These are phyloP conservation scores for Prostheceraeus crozeri DNA, from an alignment of 2,888 invertebrate species.

Conservation along the genomic window DNA sequence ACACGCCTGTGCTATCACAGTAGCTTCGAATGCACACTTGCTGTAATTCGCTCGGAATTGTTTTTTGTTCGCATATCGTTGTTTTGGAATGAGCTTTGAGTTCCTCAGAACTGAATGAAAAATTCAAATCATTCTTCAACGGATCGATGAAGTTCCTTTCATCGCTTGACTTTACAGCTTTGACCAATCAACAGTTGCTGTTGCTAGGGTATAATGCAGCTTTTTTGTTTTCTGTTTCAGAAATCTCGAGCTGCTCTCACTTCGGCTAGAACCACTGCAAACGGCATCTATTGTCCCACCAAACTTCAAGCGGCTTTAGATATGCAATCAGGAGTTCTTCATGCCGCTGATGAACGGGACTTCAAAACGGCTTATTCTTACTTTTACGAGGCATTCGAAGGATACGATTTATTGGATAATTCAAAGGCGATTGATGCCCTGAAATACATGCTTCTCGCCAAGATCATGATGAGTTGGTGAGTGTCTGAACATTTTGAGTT, in stretches of 20 bases:
- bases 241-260: slow-evolving; percentile 77
- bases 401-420: slow-evolving; percentile 83
- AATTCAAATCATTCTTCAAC: too few relatives aligned
- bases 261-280: slow-evolving; percentile 96
- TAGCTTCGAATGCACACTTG: too few relatives aligned
- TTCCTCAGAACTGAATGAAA: too few relatives aligned
- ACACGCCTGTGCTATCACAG: too few relatives aligned
- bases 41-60: too few relatives aligned
- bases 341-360: slow-evolving; percentile 98
- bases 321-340: slow-evolving; percentile 83
- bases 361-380: slow-evolving; percentile 99
- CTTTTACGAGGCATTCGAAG: slow-evolving; percentile 98
- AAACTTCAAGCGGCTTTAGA: slow-evolving; percentile 95
- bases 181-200: too few relatives aligned
- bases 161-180: too few relatives aligned
- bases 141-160: too few relatives aligned
- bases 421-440: slow-evolving; percentile 84
- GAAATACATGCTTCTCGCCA: slow-evolving; percentile 96
- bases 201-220: slow-evolving; percentile 1
- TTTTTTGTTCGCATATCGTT: too few relatives aligned
- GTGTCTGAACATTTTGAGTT: slow-evolving; percentile 26
- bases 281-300: slow-evolving; percentile 97
- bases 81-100: too few relatives aligned
- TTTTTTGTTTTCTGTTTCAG: too few relatives aligned
- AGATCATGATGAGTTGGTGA: slow-evolving; percentile 81